Evolutionary conservation across 1,140 invertebrate genomes (phyloP).

Genomic region (Drosophila kurseongensis): DNA sequence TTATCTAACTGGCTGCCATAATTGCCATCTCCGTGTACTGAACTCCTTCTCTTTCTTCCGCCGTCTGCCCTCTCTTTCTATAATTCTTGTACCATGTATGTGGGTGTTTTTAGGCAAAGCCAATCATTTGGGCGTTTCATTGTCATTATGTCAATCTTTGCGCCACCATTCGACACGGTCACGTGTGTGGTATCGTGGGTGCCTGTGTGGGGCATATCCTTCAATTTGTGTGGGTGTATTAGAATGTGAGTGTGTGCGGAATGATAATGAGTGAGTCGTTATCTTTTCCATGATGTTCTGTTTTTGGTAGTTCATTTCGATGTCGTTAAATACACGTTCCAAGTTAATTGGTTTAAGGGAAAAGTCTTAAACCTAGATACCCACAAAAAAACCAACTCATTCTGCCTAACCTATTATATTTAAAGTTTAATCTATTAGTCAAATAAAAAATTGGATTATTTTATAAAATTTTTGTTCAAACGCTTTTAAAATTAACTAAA

Average conservation of each 20-base stretch:
- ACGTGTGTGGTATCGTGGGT: slow-evolving; percentile 17
- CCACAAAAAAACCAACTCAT: neutral
- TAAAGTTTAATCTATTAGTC: no score
- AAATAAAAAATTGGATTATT: no score
- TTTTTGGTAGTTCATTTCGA: slow-evolving; percentile 77
- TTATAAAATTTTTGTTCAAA: no score
- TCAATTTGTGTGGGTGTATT: slow-evolving; percentile 33
- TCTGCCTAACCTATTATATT: neutral
- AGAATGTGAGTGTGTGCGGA: slow-evolving; percentile 22
- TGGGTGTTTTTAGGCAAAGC: slow-evolving; percentile 47
- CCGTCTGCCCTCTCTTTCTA: slow-evolving; percentile 6
- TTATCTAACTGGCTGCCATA: slow-evolving; percentile 48
- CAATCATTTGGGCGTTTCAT: slow-evolving; percentile 76
- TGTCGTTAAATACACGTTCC: slow-evolving; percentile 76
- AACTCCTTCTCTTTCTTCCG: neutral
- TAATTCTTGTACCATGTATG: slow-evolving; percentile 11
- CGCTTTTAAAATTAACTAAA: no score
- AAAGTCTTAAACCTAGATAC: neutral
- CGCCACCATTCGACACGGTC: slow-evolving; percentile 34
- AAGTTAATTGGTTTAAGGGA: slow-evolving; percentile 57
- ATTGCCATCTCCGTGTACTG: slow-evolving; percentile 30
- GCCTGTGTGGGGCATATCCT: slow-evolving; percentile 37
- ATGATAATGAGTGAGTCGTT: slow-evolving; percentile 63
- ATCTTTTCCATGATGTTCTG: slow-evolving; percentile 68
- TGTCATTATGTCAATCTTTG: slow-evolving; percentile 65